phyloP scores from a whole-genome alignment of 2,797 vertebrate species.

The Neopelma chrysocephalum region DNA sequence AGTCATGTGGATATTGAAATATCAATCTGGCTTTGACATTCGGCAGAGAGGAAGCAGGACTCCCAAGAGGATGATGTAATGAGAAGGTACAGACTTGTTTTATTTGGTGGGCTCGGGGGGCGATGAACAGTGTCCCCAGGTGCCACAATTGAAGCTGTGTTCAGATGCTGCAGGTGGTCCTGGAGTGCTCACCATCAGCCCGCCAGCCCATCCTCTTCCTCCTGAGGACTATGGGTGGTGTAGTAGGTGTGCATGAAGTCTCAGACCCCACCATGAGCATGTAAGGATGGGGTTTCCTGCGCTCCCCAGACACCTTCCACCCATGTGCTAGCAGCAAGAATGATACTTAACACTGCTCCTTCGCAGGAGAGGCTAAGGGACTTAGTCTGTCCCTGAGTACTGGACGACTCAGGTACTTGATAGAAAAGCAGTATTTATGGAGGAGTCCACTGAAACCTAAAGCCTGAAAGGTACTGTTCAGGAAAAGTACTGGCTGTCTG shows the following conservation, averaged over 20 bases:
- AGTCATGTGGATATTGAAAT: constrained; percentile 25
- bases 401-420: neutral
- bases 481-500: neutral
- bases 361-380: neutral
- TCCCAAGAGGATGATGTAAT: neutral
- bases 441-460: neutral
- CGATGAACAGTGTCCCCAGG: neutral
- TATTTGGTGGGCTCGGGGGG: neutral
- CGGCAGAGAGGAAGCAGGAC: neutral
- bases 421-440: neutral
- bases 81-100: neutral
- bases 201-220: neutral
- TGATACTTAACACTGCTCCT: rapidly evolving
- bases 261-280: neutral
- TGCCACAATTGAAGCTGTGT: neutral
- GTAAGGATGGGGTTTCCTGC: neutral
- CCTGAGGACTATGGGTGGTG: neutral
- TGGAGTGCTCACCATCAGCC: neutral
- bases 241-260: neutral
- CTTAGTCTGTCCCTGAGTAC: neutral
- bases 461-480: neutral
- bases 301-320: neutral
- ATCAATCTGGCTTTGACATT: constrained; percentile 39
- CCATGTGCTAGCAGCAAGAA: neutral
- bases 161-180: neutral